phyloP scores from a whole-genome alignment of 2,797 vertebrate species.

The Psittacula derbiana region DNA sequence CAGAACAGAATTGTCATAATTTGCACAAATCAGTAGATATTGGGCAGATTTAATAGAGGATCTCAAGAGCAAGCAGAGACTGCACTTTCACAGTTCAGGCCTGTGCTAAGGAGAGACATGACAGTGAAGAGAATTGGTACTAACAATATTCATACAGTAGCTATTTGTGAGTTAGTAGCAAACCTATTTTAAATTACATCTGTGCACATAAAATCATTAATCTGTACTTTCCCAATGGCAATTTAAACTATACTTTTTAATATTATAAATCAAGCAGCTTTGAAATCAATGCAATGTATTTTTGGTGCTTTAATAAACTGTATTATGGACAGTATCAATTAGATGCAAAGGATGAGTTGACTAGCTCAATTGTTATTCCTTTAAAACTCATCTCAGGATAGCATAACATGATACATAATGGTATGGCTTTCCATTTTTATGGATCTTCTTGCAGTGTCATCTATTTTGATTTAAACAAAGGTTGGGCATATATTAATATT shows the following conservation, averaged over 20 bases:
- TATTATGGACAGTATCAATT: background rate
- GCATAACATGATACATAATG: background rate
- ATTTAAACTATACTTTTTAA: background rate
- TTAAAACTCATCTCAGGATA: background rate
- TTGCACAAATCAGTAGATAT: background rate
- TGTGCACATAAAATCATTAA: background rate
- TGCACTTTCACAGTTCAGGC: background rate
- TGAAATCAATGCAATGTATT: background rate
- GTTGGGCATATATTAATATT: background rate
- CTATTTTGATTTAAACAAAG: background rate
- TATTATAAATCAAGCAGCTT: background rate
- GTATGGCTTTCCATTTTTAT: background rate
- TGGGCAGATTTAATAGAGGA: background rate
- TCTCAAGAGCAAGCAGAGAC: background rate
- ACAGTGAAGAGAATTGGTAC: background rate
- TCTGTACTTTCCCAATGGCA: background rate
- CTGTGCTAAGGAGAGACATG: background rate
- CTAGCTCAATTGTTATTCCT: background rate
- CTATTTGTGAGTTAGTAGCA: background rate
- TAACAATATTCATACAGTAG: background rate
- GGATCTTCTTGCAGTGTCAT: background rate
- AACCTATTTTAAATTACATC: background rate
- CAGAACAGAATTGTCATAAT: background rate
- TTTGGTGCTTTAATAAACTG: background rate
- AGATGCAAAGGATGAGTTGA: background rate